These are phyloP conservation scores for Lasiommata megera DNA, from an alignment of 2,888 invertebrate species.

Conservation along the genomic window DNA sequence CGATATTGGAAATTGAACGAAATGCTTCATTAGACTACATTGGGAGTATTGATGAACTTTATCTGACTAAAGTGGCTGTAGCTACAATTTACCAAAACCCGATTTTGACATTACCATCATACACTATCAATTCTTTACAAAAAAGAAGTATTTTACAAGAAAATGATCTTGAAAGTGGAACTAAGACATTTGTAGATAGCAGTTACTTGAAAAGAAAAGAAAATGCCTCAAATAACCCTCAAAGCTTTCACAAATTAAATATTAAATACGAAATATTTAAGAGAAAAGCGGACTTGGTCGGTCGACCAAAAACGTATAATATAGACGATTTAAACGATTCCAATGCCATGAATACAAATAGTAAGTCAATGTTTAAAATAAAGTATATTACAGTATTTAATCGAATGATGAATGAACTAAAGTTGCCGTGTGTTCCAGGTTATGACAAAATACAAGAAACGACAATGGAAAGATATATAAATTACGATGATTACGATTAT, in stretches of 20 bases:
- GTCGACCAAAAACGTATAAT: constrained; percentile 60
- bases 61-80: constrained; percentile 57
- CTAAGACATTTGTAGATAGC: not conserved
- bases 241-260: constrained; percentile 5
- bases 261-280: constrained; percentile 24
- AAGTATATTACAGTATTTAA: constrained; percentile 26
- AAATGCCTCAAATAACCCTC: constrained; percentile 12
- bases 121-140: constrained; percentile 40
- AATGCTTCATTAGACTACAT: constrained; percentile 47
- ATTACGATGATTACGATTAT: constrained; percentile 50
- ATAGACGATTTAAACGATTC: constrained; percentile 51
- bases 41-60: constrained; percentile 59
- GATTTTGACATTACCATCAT: constrained; percentile 36
- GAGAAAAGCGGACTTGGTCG: constrained; percentile 46
- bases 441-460: constrained; percentile 31
- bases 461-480: constrained; percentile 40
- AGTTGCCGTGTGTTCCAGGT: constrained; percentile 55
- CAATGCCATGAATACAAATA: constrained; percentile 37
- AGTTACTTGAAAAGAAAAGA: constrained; percentile 18
- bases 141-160: constrained; percentile 46
- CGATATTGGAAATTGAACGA: constrained; percentile 56
- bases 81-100: constrained; percentile 46
- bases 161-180: constrained; percentile 22
- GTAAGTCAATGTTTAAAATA: constrained; percentile 48
- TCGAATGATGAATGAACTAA: constrained; percentile 28